phyloP scores from a whole-genome alignment of 2,797 vertebrate genomes.

The Enteromius thamalakanensis region DNA sequence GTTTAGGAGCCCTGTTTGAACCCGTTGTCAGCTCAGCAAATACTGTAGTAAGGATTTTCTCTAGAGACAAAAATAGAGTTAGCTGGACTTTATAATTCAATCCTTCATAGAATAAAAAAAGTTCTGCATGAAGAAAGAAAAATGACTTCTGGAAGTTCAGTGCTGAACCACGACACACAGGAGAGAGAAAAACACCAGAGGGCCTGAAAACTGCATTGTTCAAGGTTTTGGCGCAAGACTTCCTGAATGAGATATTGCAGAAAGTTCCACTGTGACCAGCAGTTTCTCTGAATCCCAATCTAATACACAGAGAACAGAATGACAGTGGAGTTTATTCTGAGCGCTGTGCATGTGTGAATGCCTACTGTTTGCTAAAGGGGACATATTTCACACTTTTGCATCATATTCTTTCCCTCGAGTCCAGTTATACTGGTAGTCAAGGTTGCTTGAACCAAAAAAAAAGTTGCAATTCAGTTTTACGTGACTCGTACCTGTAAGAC shows the following conservation, averaged over 20 bases:
- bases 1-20: conserved; percentile 10
- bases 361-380: neutral
- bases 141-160: conserved; percentile 19
- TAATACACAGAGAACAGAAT: neutral
- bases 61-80: conserved; percentile 9
- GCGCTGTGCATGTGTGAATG: neutral
- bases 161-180: conserved; percentile 15
- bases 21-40: conserved; percentile 4
- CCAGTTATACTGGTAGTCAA: neutral
- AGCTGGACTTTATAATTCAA: conserved; percentile 50
- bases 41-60: neutral
- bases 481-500: too few species aligned
- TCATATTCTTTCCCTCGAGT: neutral
- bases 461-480: neutral
- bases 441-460: neutral
- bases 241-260: conserved; percentile 22
- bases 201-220: conserved; percentile 23
- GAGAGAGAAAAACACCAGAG: neutral
- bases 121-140: conserved; percentile 19
- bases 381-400: conserved; percentile 30
- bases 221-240: neutral
- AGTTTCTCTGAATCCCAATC: conserved; percentile 7
- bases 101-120: conserved; percentile 26
- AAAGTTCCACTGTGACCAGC: conserved; percentile 18
- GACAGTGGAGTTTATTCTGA: neutral